Evolutionary conservation across 1,140 invertebrate species (phyloP), one percentile per base, ranked within the genome.

Genomic region (Leptoteleia sp.): DNA sequence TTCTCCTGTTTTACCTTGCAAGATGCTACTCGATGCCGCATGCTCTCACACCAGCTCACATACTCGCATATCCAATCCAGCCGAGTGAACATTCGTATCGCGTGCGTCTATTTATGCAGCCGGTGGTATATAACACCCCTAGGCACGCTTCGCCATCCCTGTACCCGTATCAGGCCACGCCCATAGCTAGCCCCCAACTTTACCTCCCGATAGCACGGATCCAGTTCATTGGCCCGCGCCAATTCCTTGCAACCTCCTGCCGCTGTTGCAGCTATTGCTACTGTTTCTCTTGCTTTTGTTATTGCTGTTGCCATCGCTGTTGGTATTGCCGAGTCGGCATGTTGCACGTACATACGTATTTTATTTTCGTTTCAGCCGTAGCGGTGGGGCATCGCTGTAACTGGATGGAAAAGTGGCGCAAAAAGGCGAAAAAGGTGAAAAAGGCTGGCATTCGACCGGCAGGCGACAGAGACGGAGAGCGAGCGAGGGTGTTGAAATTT

Each of bases 121-220:
- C 83, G 85, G 86, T 83, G 85, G 85, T 88, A 89, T 89, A 88
- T 89, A 88, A 88, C 84, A 89, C 84, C 87, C 87, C 80, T 84
- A 79, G 85, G 86, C 87, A 84, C 81, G 83, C 83, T 86, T 83
- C 77, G 81, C 68, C 76, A 79, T 72, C 67, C 76, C 54, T 62
- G 27, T 71, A 55, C 50, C 62, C 45, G 42, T 25, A 68, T 11
- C 17, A 54, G 38, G 75, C 84, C 84, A 86, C 85, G 84, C 85
- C 85, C 84, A 84, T 75, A 80, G 80, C 64, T 81, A 71, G 79
- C 83, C 83, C 75, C 81, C 79, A 81, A 81, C 82, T 80, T 81
- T 79, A 64, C 73, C 73, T 72, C 73, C 50, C 68, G 71, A 64
- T 70, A 77, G 61, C 73, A 57, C 48, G 57, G 71, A 84, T 80